phyloP scores from a whole-genome alignment of 2,797 vertebrate species.

The Cheirogaleus major region DNA sequence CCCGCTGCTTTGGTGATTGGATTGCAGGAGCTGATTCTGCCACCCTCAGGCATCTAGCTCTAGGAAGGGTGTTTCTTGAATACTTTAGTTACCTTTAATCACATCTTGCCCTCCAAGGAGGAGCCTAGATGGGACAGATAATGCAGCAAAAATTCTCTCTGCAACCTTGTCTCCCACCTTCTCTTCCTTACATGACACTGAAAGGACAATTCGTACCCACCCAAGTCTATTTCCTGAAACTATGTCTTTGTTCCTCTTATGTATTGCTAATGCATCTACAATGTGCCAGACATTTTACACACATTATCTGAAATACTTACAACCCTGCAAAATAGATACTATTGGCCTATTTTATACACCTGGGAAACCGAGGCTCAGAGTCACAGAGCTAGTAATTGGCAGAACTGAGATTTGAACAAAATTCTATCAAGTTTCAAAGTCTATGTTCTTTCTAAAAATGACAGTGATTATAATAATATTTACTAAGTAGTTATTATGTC shows the following conservation, averaged over 20 bases:
- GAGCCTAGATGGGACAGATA: background rate
- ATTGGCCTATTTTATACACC: background rate
- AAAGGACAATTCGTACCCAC: background rate
- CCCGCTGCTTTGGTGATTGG: background rate
- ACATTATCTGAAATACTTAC: background rate
- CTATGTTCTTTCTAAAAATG: background rate
- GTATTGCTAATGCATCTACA: background rate
- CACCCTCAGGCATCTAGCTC: no score
- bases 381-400: background rate
- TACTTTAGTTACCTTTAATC: background rate
- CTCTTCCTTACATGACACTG: background rate
- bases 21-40: background rate
- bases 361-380: background rate
- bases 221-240: background rate
- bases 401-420: background rate
- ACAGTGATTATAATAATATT: background rate
- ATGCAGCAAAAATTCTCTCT: background rate
- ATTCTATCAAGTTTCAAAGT: constrained; percentile 6
- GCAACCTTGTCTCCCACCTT: background rate
- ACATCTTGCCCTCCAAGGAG: background rate
- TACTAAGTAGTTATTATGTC: background rate
- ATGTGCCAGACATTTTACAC: background rate
- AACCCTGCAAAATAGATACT: background rate
- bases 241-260: background rate
- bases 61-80: background rate